Evolutionary conservation across 2,113 vertebrate species (phyloP).

Genomic region (Solea senegalensis): DNA sequence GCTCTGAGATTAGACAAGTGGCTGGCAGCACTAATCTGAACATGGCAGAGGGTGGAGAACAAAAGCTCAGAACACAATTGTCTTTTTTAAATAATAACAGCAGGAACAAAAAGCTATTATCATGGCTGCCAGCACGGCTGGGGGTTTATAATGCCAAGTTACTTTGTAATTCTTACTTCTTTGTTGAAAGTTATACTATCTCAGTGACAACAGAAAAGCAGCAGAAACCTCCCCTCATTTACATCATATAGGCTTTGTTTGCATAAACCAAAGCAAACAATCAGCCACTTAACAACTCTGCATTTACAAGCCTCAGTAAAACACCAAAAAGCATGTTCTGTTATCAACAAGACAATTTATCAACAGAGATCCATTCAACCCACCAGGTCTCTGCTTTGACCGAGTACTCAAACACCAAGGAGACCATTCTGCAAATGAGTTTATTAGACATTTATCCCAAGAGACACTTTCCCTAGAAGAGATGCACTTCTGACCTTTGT

Average conservation of each 20-base stretch:
- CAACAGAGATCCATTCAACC: neutral
- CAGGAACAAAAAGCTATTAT: conserved; percentile 1
- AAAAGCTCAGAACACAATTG: conserved; percentile 10
- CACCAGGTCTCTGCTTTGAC: conserved; percentile 2
- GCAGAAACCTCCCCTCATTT: neutral
- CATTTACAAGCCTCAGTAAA: conserved; percentile 31
- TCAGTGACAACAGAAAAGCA: neutral
- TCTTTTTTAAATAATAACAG: conserved; percentile 22
- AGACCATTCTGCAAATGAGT: neutral
- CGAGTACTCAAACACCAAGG: neutral
- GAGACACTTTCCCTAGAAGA: neutral
- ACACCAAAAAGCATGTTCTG: neutral
- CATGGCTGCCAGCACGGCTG: conserved; percentile 19
- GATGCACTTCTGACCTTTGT: neutral
- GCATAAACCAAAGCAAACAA: conserved; percentile 24
- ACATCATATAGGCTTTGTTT: conserved; percentile 9
- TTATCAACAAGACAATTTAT: conserved; percentile 8
- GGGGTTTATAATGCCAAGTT: neutral
- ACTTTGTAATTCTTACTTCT: too few species aligned
- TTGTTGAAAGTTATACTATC: neutral
- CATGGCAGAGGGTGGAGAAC: conserved; percentile 28
- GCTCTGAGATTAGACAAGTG: conserved; percentile 5
- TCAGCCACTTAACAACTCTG: neutral
- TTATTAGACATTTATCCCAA: neutral
- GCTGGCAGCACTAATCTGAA: conserved; percentile 18